These are phyloP conservation scores for Manis pentadactyla DNA, from an alignment of 2,797 vertebrate genomes.

Conservation along the genomic window DNA sequence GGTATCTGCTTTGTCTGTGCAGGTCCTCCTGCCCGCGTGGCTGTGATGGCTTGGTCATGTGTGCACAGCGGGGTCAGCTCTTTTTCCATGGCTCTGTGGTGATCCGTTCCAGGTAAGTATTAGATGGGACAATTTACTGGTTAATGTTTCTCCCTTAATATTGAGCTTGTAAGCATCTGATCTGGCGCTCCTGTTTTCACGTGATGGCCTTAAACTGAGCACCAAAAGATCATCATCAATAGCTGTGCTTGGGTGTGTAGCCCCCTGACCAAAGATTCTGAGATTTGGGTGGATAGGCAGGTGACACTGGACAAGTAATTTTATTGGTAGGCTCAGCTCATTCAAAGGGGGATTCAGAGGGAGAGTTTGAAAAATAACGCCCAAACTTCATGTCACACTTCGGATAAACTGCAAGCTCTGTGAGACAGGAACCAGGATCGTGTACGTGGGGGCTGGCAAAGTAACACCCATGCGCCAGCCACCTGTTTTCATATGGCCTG, in stretches of 20 bases:
- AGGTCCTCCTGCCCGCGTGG: neutral
- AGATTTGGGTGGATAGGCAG: neutral
- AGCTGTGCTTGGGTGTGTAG: neutral
- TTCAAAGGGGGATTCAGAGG: neutral
- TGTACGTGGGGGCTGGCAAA: neutral
- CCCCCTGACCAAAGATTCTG: neutral
- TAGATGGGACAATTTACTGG: neutral
- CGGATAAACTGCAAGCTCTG: neutral
- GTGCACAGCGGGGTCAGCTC: neutral
- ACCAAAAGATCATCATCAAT: neutral
- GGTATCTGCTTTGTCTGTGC: neutral
- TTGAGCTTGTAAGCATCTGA: constrained; percentile 5
- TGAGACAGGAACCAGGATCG: neutral
- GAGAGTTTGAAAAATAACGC: neutral
- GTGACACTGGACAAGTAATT: neutral
- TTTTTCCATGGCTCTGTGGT: neutral
- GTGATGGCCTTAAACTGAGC: neutral
- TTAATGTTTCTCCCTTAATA: neutral
- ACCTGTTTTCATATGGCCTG: neutral
- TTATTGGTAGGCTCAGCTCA: neutral
- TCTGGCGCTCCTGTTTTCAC: neutral
- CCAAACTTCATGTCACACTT: neutral
- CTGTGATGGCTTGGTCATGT: neutral
- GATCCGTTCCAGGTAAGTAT: neutral
- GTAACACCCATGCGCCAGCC: neutral